Conservation (phyloP, 2,888 invertebrate species). For the Rotaria socialis region DNA sequence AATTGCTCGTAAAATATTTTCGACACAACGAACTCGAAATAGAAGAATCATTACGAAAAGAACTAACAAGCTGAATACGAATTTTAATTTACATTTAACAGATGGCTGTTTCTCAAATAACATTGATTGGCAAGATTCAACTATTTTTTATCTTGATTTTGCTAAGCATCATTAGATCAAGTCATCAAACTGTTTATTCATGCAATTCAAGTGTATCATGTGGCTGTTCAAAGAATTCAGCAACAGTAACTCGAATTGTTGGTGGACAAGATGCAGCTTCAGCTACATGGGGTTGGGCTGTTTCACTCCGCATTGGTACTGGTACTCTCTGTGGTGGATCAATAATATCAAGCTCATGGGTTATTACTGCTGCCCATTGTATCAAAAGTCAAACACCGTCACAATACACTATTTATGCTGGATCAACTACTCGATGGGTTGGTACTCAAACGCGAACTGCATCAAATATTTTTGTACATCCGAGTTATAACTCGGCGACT, state of each 20-base stretch:
- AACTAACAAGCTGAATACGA: no score
- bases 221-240: not conserved
- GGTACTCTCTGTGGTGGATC: not conserved
- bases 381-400: no score
- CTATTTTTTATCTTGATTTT: not conserved
- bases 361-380: constrained; percentile 18
- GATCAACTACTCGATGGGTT: not conserved
- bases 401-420: not conserved
- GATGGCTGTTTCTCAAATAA: no score
- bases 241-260: not conserved
- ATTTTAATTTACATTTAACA: no score
- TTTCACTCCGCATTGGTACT: not conserved
- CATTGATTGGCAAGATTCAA: no score
- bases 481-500: not conserved
- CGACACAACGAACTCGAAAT: no score
- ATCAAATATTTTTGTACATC: not conserved
- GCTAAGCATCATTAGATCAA: not conserved
- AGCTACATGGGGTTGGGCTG: not conserved
- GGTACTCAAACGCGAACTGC: not conserved
- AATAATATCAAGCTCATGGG: not conserved
- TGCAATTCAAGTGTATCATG: not conserved
- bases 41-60: no score
- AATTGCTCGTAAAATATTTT: no score
- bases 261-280: not conserved
- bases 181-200: not conserved